Percentiles rank a stretch among this genome's conserved stretches.
These are phyloP conservation scores for Macquaria ambigua DNA, from an alignment of 2,113 vertebrate species.

Conservation along the genomic window DNA sequence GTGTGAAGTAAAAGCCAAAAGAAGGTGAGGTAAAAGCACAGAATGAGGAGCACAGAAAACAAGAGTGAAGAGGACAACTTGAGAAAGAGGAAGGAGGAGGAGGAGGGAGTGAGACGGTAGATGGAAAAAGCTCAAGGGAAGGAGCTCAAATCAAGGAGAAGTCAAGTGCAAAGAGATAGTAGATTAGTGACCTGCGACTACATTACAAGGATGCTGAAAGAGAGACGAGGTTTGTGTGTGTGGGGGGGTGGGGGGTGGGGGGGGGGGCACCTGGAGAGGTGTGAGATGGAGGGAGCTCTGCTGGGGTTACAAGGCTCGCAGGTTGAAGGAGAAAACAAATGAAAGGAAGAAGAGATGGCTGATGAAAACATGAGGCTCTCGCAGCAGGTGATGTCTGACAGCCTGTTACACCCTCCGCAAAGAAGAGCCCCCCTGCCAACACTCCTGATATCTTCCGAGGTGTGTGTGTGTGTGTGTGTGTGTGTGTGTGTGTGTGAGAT, in stretches of 20 bases:
- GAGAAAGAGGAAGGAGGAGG: neutral
- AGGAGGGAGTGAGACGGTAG: conserved; percentile 13
- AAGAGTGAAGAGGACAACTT: conserved; percentile 16
- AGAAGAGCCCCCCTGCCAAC: conserved; percentile 30
- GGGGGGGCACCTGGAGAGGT: conserved; percentile 45
- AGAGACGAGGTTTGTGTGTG: conserved; percentile 5
- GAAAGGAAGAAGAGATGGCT: conserved; percentile 40
- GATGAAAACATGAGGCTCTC: conserved; percentile 55
- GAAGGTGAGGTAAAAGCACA: neutral
- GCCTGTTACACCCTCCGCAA: conserved; percentile 25
- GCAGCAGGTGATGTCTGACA: conserved; percentile 74
- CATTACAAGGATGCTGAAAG: conserved; percentile 25
- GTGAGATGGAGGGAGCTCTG: conserved; percentile 43
- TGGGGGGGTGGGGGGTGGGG: neutral
- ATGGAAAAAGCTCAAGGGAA: conserved; percentile 43
- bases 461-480: neutral
- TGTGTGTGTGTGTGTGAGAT: neutral
- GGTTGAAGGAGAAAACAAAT: conserved; percentile 57
- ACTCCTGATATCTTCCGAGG: conserved; percentile 3
- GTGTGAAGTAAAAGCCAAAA: neutral
- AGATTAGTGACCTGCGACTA: conserved; percentile 44
- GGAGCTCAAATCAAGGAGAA: conserved; percentile 49
- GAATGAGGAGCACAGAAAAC: neutral
- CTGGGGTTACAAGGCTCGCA: conserved; percentile 6
- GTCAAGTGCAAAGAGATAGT: conserved; percentile 35